Evolutionary conservation across 1,140 invertebrate species (phyloP), one percentile per base, ranked within the genome.

Genomic region (Melanaphis sacchari): DNA sequence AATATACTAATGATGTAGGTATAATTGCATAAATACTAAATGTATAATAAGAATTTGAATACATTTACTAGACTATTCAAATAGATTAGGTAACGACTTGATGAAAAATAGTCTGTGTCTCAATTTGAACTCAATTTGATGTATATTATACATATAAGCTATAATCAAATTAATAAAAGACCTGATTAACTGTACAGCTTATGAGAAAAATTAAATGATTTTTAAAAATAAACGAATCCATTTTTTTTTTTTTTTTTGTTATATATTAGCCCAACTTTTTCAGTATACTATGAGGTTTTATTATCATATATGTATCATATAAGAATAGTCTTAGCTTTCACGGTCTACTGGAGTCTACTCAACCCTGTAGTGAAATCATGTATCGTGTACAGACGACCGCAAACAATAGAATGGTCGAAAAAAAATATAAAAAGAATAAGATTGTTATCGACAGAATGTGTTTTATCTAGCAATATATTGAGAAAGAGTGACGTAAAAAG

Each of bases 361-460:
- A 49, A 89, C 31, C n/a, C 46, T 36, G n/a, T 52, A 52, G 46
- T 49, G 24, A 52, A 24, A 89, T 38, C n/a, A 52, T 38, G 46
- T 89, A 52, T 52, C 87, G 7, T 24, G 36, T 49, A n/a, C 43
- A 46, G 15, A 41, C 5, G 46, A 21, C 22, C n/a, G 87, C n/a
- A 89, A 46, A 89, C 87, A 89, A 89, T 89, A 52, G 87, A 36
- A n/a, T 43, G 40, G 41, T 43, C n/a, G 84, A 85, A 85, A 85
- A 89, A 52, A 36, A 49, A 52, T 49, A 88, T 26, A 85, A 85
- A 36, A 26, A 49, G 18, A 49, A 41, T 41, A 38, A 52, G 87
- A 89, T 89, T 52, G 22, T 38, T 89, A 89, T 89, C 87, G 87
- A n/a, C 9, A 43, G 40, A 46, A 43, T 85, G n/a, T 85, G 2